Conservation (phyloP, 2,113 vertebrate species). For the Oreochromis tanganicae region DNA sequence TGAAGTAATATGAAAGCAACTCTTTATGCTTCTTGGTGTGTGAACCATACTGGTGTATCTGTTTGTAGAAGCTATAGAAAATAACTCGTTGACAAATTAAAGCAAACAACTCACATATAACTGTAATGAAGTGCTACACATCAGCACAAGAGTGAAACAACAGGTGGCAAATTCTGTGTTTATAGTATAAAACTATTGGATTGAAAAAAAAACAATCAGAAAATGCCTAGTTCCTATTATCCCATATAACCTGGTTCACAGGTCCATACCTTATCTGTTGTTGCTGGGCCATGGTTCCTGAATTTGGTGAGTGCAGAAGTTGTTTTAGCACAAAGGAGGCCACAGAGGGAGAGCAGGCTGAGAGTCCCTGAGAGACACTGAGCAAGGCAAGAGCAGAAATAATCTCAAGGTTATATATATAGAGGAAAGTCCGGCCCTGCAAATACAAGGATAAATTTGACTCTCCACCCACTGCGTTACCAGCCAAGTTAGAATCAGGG, state of each 20-base stretch:
- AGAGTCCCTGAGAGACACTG: slow-evolving; percentile 46
- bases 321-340: slow-evolving; percentile 22
- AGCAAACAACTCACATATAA: not conserved
- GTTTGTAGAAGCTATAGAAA: not conserved
- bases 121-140: not conserved
- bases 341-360: slow-evolving; percentile 46
- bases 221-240: not conserved
- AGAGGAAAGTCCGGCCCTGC: slow-evolving; percentile 9
- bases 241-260: not conserved
- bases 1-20: not conserved
- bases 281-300: slow-evolving; percentile 73
- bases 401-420: slow-evolving; percentile 45
- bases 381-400: slow-evolving; percentile 39
- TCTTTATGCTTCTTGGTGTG: not conserved
- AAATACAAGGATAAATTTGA: not conserved
- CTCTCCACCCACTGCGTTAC: slow-evolving; percentile 34
- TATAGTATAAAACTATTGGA: not conserved
- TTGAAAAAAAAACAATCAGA: not conserved
- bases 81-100: not conserved
- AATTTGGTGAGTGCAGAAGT: slow-evolving; percentile 3
- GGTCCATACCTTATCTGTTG: slow-evolving; percentile 75
- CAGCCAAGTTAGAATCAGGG: slow-evolving; percentile 10
- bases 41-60: not conserved
- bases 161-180: not conserved
- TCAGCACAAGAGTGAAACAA: not conserved